Percentiles rank a stretch among this genome's conserved stretches.
phyloP scores from a whole-genome alignment of 2,797 vertebrate genomes.

The Rhinella marina region DNA sequence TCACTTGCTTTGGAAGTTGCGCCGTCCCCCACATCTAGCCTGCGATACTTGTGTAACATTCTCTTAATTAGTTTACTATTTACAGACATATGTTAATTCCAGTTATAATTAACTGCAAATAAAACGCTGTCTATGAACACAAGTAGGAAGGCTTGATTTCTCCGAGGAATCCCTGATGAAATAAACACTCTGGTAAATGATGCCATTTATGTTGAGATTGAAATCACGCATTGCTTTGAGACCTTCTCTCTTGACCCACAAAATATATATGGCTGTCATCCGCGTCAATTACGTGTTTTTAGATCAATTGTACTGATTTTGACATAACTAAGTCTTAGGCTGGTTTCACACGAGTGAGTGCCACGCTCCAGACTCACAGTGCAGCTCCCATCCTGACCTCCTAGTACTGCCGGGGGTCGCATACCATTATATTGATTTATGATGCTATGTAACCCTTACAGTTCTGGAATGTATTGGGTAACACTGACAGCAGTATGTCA shows the following conservation, averaged over 20 bases:
- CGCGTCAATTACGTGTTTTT: background rate
- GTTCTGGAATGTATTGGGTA: no score
- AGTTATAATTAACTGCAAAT: constrained; percentile 42
- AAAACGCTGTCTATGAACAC: background rate
- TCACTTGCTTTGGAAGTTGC: background rate
- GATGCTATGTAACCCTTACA: no score
- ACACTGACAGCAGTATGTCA: no score
- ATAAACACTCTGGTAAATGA: constrained; percentile 1
- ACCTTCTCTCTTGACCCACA: background rate
- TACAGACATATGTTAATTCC: constrained; percentile 35
- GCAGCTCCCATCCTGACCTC: no score
- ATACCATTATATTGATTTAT: no score
- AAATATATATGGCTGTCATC: background rate
- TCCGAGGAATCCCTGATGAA: constrained; percentile 20
- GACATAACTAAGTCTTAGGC: background rate
- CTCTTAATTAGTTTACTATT: constrained; percentile 39
- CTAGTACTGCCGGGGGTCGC: no score
- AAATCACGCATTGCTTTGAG: background rate
- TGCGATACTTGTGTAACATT: background rate
- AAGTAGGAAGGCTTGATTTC: background rate
- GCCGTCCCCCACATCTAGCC: background rate
- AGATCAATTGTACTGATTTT: background rate
- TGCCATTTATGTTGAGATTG: background rate
- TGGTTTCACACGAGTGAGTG: no score
- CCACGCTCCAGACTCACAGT: no score